A percentile compares a stretch with the other conserved stretches of the same genome.
Conservation (phyloP, 2,797 vertebrate genomes). For the Scleropages formosus region DNA sequence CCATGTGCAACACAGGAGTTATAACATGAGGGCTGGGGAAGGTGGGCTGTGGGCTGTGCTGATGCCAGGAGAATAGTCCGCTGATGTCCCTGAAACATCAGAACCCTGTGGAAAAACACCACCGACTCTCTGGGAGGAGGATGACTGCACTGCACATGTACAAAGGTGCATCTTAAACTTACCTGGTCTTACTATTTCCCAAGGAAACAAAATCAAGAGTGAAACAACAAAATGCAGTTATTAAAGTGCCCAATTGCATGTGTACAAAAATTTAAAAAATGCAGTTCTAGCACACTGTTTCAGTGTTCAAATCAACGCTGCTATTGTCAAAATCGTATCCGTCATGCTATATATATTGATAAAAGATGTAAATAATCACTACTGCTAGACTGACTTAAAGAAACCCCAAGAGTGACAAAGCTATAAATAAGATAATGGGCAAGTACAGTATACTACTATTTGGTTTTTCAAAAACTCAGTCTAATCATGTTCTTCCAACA, state of each 20-base stretch:
- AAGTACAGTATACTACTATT: too few species aligned
- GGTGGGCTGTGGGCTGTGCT: conserved; percentile 10
- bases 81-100: conserved; percentile 47
- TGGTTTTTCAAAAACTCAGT: too few species aligned
- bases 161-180: conserved; percentile 54
- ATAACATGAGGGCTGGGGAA: too few species aligned
- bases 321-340: too few species aligned
- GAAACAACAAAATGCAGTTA: conserved; percentile 19
- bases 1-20: neutral
- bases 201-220: conserved; percentile 67
- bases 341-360: too few species aligned
- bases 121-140: conserved; percentile 22
- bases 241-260: neutral
- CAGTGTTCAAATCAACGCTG: neutral
- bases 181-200: conserved; percentile 72
- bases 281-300: neutral
- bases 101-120: conserved; percentile 37
- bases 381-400: too few species aligned
- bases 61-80: too few species aligned
- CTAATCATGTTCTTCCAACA: too few species aligned
- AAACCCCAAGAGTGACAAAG: neutral
- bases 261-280: neutral
- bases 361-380: too few species aligned
- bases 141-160: conserved; percentile 14
- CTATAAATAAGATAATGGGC: too few species aligned